phyloP scores from a whole-genome alignment of 2,797 vertebrate genomes.

The Hemibagrus guttatus region DNA sequence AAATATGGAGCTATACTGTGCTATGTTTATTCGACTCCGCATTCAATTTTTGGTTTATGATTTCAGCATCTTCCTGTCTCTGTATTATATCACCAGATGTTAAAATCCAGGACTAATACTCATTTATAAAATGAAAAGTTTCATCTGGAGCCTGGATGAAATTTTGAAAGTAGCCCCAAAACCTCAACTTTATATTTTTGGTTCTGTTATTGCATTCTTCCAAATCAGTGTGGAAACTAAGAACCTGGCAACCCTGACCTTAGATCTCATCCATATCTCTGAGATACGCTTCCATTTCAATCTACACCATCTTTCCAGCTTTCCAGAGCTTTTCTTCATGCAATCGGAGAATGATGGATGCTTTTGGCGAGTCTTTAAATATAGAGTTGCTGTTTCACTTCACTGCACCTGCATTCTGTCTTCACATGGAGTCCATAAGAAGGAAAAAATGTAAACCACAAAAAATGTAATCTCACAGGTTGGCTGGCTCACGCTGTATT shows the following conservation, averaged over 20 bases:
- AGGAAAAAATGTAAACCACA: not conserved
- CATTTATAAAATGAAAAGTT: not conserved
- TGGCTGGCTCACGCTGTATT: not conserved
- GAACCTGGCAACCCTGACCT: not conserved
- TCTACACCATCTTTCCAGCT: not conserved
- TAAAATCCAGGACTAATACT: not conserved
- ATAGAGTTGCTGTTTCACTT: not conserved
- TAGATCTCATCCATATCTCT: not conserved
- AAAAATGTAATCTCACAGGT: not conserved
- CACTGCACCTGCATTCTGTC: not conserved
- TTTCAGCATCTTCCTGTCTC: not conserved
- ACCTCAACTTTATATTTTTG: not conserved
- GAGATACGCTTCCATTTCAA: not conserved
- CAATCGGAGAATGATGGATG: constrained; percentile 8
- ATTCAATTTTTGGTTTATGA: not conserved
- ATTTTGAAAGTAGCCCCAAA: not conserved
- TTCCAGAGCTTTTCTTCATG: not conserved
- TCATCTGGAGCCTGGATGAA: not conserved
- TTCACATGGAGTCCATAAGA: not conserved
- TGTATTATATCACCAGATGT: not conserved
- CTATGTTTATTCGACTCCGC: not conserved
- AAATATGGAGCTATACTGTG: not conserved
- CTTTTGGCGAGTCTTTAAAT: not conserved
- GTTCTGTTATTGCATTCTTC: not conserved
- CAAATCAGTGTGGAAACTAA: not conserved